Conservation (phyloP, 2,888 invertebrate species). For the Napeogenes inachia region DNA sequence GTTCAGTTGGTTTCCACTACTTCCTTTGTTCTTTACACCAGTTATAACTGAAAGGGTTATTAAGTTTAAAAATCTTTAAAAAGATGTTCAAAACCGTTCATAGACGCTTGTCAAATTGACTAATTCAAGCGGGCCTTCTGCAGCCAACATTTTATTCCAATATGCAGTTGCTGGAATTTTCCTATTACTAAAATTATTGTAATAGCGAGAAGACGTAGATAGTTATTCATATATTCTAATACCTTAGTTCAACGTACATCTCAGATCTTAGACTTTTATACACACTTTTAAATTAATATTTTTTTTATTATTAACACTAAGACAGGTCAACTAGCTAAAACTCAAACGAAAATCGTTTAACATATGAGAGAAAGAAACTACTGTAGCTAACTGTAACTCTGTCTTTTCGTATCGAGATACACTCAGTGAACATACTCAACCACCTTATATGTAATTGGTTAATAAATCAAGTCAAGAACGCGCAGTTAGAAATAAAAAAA, state of each 20-base stretch:
- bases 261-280: too few species aligned
- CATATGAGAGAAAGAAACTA: neutral
- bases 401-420: too few species aligned
- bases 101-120: slow-evolving; percentile 18
- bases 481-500: slow-evolving; percentile 1
- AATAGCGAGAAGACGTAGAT: slow-evolving; percentile 28
- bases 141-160: slow-evolving; percentile 32
- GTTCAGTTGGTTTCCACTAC: slow-evolving; percentile 4
- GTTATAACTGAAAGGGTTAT: slow-evolving; percentile 34
- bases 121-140: slow-evolving; percentile 27
- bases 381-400: too few species aligned
- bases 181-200: slow-evolving; percentile 28
- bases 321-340: too few species aligned
- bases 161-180: slow-evolving; percentile 29
- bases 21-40: slow-evolving; percentile 29
- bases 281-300: too few species aligned
- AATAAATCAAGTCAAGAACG: too few species aligned
- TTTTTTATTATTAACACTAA: too few species aligned
- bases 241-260: too few species aligned
- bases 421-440: too few species aligned
- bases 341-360: too few species aligned
- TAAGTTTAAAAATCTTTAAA: slow-evolving; percentile 34
- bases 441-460: too few species aligned
- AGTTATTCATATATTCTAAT: slow-evolving; percentile 11
- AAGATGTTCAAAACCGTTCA: slow-evolving; percentile 28